Evolutionary conservation across 2,888 invertebrate genomes (phyloP).

Genomic region (Pachliopta kotzebuea): DNA sequence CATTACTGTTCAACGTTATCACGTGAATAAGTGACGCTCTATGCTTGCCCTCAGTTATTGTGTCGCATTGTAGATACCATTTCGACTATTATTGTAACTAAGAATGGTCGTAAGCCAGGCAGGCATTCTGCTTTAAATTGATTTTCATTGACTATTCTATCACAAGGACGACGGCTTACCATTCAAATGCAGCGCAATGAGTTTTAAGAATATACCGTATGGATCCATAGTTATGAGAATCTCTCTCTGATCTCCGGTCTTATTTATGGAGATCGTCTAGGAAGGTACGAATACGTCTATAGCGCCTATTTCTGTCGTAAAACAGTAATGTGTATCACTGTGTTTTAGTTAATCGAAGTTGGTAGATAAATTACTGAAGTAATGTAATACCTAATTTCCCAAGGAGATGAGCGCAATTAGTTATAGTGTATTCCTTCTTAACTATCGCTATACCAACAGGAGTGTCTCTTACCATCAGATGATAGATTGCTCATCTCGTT

Average conservation of each 20-base stretch:
- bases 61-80: neutral
- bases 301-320: too few species aligned
- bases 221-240: neutral
- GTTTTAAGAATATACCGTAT: neutral
- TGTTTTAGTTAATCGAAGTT: too few species aligned
- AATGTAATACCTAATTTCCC: too few species aligned
- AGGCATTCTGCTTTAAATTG: constrained; percentile 16
- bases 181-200: neutral
- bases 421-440: too few species aligned
- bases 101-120: neutral
- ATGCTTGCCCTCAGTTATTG: neutral
- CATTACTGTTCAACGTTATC: constrained; percentile 31
- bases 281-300: too few species aligned
- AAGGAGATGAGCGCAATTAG: too few species aligned
- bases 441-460: too few species aligned
- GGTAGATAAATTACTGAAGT: too few species aligned
- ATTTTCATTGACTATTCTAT: constrained; percentile 8
- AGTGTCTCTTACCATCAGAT: too few species aligned
- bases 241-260: neutral
- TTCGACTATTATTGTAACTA: neutral
- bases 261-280: too few species aligned
- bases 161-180: neutral
- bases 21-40: constrained; percentile 7
- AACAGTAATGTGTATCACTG: too few species aligned
- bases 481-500: too few species aligned